A percentile compares a stretch with the other conserved stretches of the same genome.
Evolutionary conservation across 2,113 vertebrate genomes (phyloP).

Genomic region (Nibea coibor): DNA sequence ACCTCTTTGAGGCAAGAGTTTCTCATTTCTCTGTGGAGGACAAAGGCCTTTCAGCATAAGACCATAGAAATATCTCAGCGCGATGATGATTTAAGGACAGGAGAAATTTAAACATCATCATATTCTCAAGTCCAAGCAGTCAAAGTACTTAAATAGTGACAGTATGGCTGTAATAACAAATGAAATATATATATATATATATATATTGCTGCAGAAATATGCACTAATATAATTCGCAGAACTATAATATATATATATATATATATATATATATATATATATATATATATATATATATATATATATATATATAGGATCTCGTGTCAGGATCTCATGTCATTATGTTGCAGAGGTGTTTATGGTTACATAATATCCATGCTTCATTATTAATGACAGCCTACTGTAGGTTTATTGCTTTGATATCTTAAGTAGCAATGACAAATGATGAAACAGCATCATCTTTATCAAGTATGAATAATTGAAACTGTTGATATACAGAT

Average conservation of each 20-base stretch:
- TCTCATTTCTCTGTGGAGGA: conserved; percentile 47
- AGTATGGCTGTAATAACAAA: background rate
- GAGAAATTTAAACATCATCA: conserved; percentile 29
- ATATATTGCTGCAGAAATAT: background rate
- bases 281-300: background rate
- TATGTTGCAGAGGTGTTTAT: background rate
- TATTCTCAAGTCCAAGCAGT: conserved; percentile 2
- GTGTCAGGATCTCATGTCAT: no score
- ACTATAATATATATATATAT: no score
- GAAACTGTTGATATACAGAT: background rate
- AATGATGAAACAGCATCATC: background rate
- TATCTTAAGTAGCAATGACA: background rate
- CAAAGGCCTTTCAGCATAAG: conserved; percentile 63
- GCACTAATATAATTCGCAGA: background rate
- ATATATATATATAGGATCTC: background rate
- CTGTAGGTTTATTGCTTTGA: background rate
- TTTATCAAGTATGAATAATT: background rate
- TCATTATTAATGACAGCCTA: background rate
- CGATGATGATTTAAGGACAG: conserved; percentile 48
- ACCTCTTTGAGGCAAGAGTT: conserved; percentile 41
- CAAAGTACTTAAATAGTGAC: background rate
- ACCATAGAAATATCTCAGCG: conserved; percentile 65
- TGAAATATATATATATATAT: background rate
- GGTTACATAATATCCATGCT: conserved; percentile 28
- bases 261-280: background rate